A percentile compares a stretch with the other conserved stretches of the same genome.
phyloP scores from a whole-genome alignment of 2,888 invertebrate genomes.

The Horisme vitalbata region DNA sequence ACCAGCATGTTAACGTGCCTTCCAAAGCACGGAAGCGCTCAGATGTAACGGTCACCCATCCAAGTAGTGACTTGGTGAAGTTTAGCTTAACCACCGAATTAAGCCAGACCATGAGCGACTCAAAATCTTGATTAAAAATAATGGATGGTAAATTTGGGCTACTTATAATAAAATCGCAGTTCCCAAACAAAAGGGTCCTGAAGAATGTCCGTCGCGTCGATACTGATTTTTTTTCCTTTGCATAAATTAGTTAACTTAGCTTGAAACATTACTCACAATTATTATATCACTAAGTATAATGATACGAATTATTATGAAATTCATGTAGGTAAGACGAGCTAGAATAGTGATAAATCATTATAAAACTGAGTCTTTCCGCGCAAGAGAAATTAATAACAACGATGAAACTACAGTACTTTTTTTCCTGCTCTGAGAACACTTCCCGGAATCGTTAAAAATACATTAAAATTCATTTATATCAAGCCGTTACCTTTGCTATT shows the following conservation, averaged over 20 bases:
- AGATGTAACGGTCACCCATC: no score
- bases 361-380: conserved; percentile 5
- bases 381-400: conserved; percentile 8
- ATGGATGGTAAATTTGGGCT: neutral
- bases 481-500: conserved; percentile 10
- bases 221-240: conserved; percentile 32
- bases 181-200: conserved; percentile 20
- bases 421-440: conserved; percentile 15
- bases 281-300: conserved; percentile 18
- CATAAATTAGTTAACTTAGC: conserved; percentile 28
- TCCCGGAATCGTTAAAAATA: conserved; percentile 24
- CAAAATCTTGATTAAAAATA: conserved; percentile 11
- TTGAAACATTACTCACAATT: conserved; percentile 22
- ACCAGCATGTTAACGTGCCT: no score
- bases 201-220: conserved; percentile 30
- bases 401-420: conserved; percentile 11
- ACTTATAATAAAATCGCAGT: no score
- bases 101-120: no score
- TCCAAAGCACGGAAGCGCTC: no score
- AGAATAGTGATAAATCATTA: neutral
- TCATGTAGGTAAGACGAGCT: no score
- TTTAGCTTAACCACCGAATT: no score
- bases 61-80: no score
- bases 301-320: no score
- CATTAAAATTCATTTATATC: conserved; percentile 21